These are phyloP conservation scores for Hypena proboscidalis DNA, from an alignment of 2,888 invertebrate species.

Conservation along the genomic window DNA sequence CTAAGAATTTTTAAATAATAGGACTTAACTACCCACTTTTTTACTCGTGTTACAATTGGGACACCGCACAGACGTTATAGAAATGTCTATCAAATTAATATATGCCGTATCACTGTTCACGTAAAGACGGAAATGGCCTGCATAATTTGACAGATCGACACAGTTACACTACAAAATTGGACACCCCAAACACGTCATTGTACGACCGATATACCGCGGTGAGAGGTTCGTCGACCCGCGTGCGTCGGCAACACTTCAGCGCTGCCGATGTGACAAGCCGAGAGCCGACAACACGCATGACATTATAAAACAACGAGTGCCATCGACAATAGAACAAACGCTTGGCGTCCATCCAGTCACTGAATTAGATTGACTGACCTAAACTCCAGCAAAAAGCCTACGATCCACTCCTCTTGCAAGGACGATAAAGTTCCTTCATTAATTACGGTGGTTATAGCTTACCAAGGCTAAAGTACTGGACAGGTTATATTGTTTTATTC, in stretches of 20 bases:
- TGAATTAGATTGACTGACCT: constrained; percentile 73
- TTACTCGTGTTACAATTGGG: constrained; percentile 26
- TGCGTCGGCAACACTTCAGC: constrained; percentile 50
- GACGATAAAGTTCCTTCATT: constrained; percentile 32
- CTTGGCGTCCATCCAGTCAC: constrained; percentile 78
- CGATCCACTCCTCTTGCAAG: constrained; percentile 20
- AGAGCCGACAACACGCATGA: constrained; percentile 60
- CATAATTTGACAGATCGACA: constrained; percentile 51
- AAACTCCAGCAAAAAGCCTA: constrained; percentile 51
- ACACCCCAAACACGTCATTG: constrained; percentile 57
- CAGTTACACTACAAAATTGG: constrained; percentile 56
- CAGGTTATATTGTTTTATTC: constrained; percentile 15
- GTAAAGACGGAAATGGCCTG: constrained; percentile 44
- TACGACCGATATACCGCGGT: constrained; percentile 59
- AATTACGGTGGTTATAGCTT: constrained; percentile 29
- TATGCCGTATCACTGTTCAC: constrained; percentile 32
- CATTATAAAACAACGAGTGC: constrained; percentile 67
- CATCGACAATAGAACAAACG: constrained; percentile 78
- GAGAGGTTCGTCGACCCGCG: constrained; percentile 70
- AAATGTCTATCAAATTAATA: constrained; percentile 29
- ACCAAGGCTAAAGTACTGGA: constrained; percentile 8
- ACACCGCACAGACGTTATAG: constrained; percentile 24
- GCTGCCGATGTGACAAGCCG: constrained; percentile 45
- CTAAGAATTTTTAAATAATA: constrained; percentile 39
- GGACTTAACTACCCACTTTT: constrained; percentile 53